Percentiles rank a stretch among this genome's conserved stretches.
Conservation (phyloP, 1,140 invertebrate genomes). For the Drosophila ironensis region DNA sequence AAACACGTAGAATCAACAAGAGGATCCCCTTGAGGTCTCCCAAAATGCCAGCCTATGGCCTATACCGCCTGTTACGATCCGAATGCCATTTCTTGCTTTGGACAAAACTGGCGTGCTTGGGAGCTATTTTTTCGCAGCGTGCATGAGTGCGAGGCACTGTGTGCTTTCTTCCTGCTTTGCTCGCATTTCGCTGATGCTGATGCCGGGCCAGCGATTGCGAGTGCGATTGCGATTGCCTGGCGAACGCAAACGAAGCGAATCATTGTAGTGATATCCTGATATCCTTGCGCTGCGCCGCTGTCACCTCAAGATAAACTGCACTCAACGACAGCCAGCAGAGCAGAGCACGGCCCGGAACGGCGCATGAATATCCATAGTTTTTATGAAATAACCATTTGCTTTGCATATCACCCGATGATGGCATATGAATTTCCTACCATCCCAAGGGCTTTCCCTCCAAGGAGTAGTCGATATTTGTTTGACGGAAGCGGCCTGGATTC, state of each 20-base stretch:
- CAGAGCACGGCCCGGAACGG: too few relatives aligned
- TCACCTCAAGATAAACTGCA: constrained; percentile 63
- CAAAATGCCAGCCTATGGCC: too few relatives aligned
- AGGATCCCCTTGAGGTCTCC: too few relatives aligned
- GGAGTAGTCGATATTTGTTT: too few relatives aligned
- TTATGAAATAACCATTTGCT: not conserved
- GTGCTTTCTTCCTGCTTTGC: not conserved
- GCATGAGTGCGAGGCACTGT: not conserved
- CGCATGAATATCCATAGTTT: constrained; percentile 40
- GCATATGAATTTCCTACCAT: not conserved
- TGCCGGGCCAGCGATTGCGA: too few relatives aligned
- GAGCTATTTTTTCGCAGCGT: too few relatives aligned
- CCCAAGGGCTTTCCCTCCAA: not conserved
- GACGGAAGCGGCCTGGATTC: too few relatives aligned
- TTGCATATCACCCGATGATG: not conserved
- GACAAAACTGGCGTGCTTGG: too few relatives aligned
- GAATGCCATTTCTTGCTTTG: too few relatives aligned
- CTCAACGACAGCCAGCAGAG: constrained; percentile 41
- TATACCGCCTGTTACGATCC: too few relatives aligned
- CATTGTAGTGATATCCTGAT: constrained; percentile 54
- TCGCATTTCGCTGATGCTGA: constrained; percentile 23
- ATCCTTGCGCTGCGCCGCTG: constrained; percentile 8
- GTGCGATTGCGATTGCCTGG: constrained; percentile 41
- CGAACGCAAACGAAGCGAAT: constrained; percentile 36
- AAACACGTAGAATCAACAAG: too few relatives aligned